Base-by-base conservation (phyloP, 2,113 vertebrate species). In the Epinephelus moara region DNA sequence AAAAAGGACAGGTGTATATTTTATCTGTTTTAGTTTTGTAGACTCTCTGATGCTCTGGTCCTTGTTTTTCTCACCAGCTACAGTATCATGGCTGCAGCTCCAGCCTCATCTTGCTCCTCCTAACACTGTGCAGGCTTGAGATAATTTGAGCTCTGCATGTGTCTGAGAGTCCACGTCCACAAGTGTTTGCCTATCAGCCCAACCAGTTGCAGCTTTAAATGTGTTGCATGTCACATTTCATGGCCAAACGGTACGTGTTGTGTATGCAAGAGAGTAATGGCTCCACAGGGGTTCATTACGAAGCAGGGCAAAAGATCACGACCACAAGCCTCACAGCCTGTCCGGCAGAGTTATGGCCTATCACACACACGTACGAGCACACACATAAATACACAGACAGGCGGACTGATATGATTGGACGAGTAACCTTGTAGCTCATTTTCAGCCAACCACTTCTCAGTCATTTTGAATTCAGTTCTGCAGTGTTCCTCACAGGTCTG, bases 331-430 rank as follows among this genome's bases (percentile, higher is more conserved):
- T 76, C 75, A 57, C 5, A 67, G 70, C 66, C 77, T 76, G 69
- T 81, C 81, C 76, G 30, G 59, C 75, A 59, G 89, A 88, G 78
- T 93, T 82, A 89, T 78, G 78, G 25, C 61, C 74, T 56, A 59
- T 72, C 40, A 50, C 33, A 73, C 40, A 15, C 55, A 73, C 56
- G 5, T 9, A 69, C 0, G 9, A 1, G n/a, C 15, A 70, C 66
- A 50, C 37, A 52, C 33, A 84, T 19, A 70, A 42, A 79, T n/a
- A 47, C 69, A 60, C 56, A 15, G 11, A 59, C 45, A 45, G 37
- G 37, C 10, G 17, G 61, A 53, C 6, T 12, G 45, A 37, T 45
- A 17, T 42, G 83, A 86, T 30, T 64, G 57, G 60, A 78, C 27
- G 57, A 55, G 73, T 76, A 59, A 82, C 57, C 71, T 70, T 80